A percentile compares a stretch with the other conserved stretches of the same genome.
phyloP scores from a whole-genome alignment of 2,888 invertebrate species.

The Latrodectus elegans region DNA sequence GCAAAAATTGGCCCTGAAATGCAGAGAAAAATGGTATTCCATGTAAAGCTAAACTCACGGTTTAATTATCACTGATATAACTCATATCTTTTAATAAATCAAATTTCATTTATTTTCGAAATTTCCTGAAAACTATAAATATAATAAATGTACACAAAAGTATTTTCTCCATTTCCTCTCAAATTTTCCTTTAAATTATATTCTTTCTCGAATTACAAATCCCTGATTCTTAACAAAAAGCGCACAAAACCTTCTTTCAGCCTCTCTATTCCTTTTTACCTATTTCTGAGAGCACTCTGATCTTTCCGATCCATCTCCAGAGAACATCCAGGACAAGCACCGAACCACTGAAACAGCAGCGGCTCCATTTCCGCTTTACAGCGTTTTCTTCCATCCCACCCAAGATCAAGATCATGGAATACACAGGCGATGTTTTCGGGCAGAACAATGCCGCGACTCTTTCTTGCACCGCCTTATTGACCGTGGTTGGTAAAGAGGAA shows the following conservation, averaged over 20 bases:
- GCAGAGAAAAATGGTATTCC: too few species aligned
- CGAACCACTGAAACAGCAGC: not conserved
- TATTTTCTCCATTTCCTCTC: too few species aligned
- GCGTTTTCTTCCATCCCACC: slow-evolving; percentile 5
- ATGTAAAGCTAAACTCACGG: too few species aligned
- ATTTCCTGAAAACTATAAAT: too few species aligned
- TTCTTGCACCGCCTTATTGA: slow-evolving; percentile 41
- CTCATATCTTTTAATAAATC: too few species aligned
- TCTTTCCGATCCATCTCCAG: slow-evolving; percentile 16
- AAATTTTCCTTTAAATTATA: too few species aligned
- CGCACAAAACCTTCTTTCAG: not conserved
- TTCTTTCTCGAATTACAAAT: too few species aligned
- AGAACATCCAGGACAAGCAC: not conserved
- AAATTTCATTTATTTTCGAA: too few species aligned
- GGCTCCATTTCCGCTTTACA: slow-evolving; percentile 24
- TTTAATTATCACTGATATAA: too few species aligned
- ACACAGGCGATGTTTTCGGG: not conserved
- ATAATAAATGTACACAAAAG: too few species aligned
- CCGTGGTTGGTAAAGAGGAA: slow-evolving; percentile 13
- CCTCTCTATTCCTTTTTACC: not conserved
- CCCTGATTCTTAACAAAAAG: too few species aligned
- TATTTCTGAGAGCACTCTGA: not conserved
- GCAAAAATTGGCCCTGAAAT: too few species aligned
- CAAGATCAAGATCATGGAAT: not conserved
- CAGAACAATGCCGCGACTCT: slow-evolving; percentile 16